These are phyloP conservation scores for Eulemur rubriventer DNA, from an alignment of 2,797 vertebrate species.

Conservation along the genomic window DNA sequence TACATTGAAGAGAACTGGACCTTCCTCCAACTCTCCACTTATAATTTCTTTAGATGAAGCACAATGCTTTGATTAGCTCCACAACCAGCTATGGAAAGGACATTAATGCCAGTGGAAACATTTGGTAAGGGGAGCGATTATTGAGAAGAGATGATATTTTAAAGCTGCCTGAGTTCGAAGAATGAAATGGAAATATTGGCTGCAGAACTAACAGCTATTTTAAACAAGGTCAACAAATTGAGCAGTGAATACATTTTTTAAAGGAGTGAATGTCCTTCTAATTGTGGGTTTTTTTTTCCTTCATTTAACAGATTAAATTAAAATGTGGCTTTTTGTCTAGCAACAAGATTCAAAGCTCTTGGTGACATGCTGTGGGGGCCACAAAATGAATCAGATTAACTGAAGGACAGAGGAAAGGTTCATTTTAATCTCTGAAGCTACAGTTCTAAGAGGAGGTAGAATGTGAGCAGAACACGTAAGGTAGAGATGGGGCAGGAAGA, in stretches of 20 bases:
- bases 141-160: neutral
- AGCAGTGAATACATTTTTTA: neutral
- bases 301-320: neutral
- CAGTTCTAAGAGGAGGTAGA: neutral
- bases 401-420: neutral
- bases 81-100: slow-evolving; percentile 50
- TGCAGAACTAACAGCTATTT: neutral
- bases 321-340: neutral
- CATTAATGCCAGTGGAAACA: slow-evolving; percentile 48
- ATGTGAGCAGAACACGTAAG: neutral
- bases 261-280: neutral
- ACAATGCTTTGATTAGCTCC: slow-evolving; percentile 56
- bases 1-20: neutral
- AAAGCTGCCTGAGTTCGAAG: neutral
- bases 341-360: neutral
- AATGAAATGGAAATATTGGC: neutral
- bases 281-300: neutral
- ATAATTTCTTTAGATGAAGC: slow-evolving; percentile 59
- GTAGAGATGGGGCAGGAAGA: neutral
- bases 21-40: neutral
- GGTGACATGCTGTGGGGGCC: neutral
- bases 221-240: slow-evolving; percentile 11
- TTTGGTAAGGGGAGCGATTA: neutral
- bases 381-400: neutral
- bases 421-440: neutral